Base-by-base conservation (phyloP, 1,140 invertebrate genomes). In the Coelopa frigida region DNA sequence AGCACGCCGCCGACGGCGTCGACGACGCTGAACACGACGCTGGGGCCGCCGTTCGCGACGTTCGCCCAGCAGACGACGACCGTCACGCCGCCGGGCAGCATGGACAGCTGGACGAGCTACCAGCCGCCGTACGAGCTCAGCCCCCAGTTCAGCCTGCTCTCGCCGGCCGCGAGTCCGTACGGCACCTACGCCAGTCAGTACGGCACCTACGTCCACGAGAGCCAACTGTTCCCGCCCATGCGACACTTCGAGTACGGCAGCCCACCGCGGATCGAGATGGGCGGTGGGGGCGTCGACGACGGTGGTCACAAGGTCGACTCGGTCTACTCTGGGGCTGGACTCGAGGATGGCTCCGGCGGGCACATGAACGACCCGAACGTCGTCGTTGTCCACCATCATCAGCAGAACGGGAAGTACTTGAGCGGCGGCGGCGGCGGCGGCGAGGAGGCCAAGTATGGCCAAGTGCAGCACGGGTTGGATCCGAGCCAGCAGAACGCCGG, bases 91-190 rank as follows among this genome's bases (percentile, higher is more conserved):
- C 81, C 83, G 0, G 72, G 77, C 0, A 68, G 63, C 46, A 78
- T 78, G 18, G 84, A 87, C 53, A 81, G 83, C 4, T 87, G 85
- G 84, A 74, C 75, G 0, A 79, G 76, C 27, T 86, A 86, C 59
- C 82, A 84, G 49, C 79, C 84, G 11, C 78, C 83, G 0, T 87
- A 86, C 57, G 84, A 87, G 55, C 58, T 87, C 5, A 79, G 81
- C 1, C 78, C 84, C 0, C 78, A 80, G 53, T 83, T 82, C 48
- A 78, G 86, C 50, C 60, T 83, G n/a, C 71, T 86, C 6, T 85
- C 81, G 39, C 80, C 83, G 1, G 76, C 82, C 3, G 75, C 79
- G 24, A 77, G 78, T 31, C 77, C 79, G 1, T 87, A 87, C 42
- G 67, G 66, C 20, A 64, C 67, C 38, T 70, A 68, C 39, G 60